Conservation (phyloP, 2,797 vertebrate species). For the Apodemus agrarius region DNA sequence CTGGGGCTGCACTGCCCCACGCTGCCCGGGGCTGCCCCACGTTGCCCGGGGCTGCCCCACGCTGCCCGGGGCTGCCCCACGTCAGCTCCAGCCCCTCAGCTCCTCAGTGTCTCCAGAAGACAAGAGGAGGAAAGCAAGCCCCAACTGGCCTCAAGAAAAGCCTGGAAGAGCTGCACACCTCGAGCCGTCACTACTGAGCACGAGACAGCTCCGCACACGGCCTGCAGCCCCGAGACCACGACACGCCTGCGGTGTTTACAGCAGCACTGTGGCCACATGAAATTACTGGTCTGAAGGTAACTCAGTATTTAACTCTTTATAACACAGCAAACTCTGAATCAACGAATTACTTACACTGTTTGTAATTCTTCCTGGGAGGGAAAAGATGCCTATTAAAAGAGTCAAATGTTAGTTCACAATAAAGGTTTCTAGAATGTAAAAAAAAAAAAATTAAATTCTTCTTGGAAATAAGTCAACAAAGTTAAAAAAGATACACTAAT, state of each 20-base stretch:
- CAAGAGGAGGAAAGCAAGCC: background rate
- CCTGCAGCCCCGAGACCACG: background rate
- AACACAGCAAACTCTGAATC: slow-evolving; percentile 44
- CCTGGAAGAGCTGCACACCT: background rate
- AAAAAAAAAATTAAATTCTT: slow-evolving; percentile 50
- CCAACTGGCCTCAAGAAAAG: slow-evolving; percentile 15
- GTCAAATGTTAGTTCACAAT: slow-evolving; percentile 69
- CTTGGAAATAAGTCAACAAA: slow-evolving; percentile 54
- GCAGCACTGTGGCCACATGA: background rate
- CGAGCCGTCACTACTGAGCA: background rate
- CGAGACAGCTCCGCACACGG: background rate
- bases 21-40: too few species aligned
- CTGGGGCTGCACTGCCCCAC: background rate
- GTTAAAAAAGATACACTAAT: slow-evolving; percentile 52
- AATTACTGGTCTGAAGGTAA: slow-evolving; percentile 4
- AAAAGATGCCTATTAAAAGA: slow-evolving; percentile 86
- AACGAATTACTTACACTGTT: slow-evolving; percentile 87
- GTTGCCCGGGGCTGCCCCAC: background rate
- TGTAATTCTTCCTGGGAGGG: slow-evolving; percentile 86
- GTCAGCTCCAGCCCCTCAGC: background rate
- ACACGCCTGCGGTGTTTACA: background rate
- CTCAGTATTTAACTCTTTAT: slow-evolving; percentile 40
- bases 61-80: background rate
- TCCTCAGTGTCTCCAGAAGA: background rate
- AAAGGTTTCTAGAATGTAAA: slow-evolving; percentile 32